phyloP scores from a whole-genome alignment of 35 echinoderm and acorn worm species.

The Nesometra sesokonis region DNA sequence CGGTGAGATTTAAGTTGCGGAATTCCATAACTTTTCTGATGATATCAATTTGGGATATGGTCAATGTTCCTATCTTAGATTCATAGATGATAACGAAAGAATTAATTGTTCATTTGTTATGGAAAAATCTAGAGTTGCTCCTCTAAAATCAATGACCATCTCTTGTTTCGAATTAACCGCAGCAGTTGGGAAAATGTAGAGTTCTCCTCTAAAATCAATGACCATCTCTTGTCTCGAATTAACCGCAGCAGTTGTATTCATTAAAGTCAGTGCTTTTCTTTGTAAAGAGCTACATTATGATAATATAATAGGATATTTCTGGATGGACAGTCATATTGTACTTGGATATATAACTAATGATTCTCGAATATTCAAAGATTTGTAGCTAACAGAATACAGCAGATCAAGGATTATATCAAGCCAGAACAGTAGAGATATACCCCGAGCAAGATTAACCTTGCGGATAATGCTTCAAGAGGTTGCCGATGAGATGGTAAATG shows the following conservation, averaged over 20 bases:
- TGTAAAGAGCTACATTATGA: neutral
- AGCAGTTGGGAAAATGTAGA: neutral
- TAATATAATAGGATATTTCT: neutral
- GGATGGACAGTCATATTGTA: neutral
- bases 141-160: neutral
- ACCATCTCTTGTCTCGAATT: neutral
- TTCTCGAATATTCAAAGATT: too few species aligned
- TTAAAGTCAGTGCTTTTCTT: neutral
- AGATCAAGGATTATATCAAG: too few species aligned
- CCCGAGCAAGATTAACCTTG: too few species aligned
- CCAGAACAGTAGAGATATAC: too few species aligned
- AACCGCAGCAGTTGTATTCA: neutral
- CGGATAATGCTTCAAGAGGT: too few species aligned
- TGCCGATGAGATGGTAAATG: too few species aligned
- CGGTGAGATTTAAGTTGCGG: neutral
- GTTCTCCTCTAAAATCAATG: neutral
- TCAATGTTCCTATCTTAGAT: slow-evolving; percentile 22
- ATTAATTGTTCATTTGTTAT: neutral
- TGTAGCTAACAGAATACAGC: too few species aligned
- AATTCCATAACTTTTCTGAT: slow-evolving; percentile 39
- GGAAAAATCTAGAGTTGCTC: neutral
- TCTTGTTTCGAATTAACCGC: neutral
- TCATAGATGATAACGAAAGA: neutral
- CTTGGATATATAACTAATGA: neutral
- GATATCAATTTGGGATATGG: slow-evolving; percentile 4